A percentile compares a stretch with the other conserved stretches of the same genome.
These are phyloP conservation scores for Picathartes gymnocephalus DNA, from an alignment of 2,113 vertebrate species.

Conservation along the genomic window DNA sequence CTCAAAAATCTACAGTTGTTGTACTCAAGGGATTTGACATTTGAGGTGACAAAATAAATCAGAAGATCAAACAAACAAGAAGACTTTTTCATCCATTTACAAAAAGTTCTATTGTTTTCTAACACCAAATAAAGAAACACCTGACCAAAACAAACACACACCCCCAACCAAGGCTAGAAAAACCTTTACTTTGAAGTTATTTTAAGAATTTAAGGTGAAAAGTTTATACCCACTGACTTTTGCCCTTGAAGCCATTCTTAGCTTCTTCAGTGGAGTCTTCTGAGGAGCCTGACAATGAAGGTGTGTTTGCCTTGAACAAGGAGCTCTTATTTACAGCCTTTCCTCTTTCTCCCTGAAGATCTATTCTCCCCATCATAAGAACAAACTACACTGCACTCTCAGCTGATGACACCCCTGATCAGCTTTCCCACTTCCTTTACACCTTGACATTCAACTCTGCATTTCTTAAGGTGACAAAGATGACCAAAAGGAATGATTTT, in stretches of 20 bases:
- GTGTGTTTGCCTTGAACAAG: neutral
- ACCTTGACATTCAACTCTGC: neutral
- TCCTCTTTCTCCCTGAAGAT: neutral
- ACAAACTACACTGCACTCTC: neutral
- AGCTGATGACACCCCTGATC: neutral
- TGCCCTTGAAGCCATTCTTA: neutral
- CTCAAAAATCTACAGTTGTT: neutral
- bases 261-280: neutral
- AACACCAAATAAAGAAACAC: neutral
- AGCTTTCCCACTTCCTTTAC: neutral
- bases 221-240: neutral
- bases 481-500: neutral
- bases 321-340: neutral
- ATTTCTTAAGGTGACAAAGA: neutral
- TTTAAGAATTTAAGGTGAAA: neutral
- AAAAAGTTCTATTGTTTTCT: neutral
- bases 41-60: constrained; percentile 1
- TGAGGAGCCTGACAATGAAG: neutral
- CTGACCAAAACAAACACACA: neutral
- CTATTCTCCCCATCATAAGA: neutral
- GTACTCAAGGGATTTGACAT: neutral
- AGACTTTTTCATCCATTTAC: neutral
- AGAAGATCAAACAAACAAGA: neutral
- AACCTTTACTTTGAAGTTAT: neutral
- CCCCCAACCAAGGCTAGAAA: neutral